Percentiles rank a stretch among this genome's conserved stretches.
phyloP scores from a whole-genome alignment of 1,140 invertebrate genomes.

The Portunus trituberculatus region DNA sequence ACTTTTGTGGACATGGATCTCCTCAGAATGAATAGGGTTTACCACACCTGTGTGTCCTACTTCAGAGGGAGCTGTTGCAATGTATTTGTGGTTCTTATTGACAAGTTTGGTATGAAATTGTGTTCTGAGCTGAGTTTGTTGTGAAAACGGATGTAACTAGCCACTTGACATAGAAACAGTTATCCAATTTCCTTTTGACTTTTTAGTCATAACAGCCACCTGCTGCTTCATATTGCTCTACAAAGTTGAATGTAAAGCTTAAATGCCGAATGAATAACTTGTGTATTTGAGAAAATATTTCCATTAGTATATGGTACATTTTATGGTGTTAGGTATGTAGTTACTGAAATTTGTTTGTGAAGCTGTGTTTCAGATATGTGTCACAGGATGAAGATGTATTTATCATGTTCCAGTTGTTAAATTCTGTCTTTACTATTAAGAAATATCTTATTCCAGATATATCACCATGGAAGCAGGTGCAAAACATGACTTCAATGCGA shows the following conservation, averaged over 20 bases:
- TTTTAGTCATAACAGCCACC: neutral
- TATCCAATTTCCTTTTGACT: neutral
- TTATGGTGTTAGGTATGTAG: no score
- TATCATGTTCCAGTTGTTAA: neutral
- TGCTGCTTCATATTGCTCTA: neutral
- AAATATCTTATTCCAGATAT: slow-evolving; percentile 42
- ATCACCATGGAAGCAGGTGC: slow-evolving; percentile 96
- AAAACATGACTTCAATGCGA: slow-evolving; percentile 99
- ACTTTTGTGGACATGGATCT: no score
- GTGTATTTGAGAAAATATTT: no score
- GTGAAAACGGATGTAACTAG: slow-evolving; percentile 32
- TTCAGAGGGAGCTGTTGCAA: no score
- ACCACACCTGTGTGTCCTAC: no score
- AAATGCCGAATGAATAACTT: no score
- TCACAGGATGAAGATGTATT: neutral
- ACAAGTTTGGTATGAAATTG: no score
- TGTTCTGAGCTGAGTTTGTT: slow-evolving; percentile 26
- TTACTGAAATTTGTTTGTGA: neutral
- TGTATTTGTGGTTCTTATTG: no score
- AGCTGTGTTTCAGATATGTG: no score
- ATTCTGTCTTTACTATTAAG: neutral
- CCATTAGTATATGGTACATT: no score
- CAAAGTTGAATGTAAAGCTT: no score
- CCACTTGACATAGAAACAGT: neutral
- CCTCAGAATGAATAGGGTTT: no score